A percentile compares a stretch with the other conserved stretches of the same genome.
phyloP scores from a whole-genome alignment of 2,888 invertebrate species.

The Odontocolon sp. region DNA sequence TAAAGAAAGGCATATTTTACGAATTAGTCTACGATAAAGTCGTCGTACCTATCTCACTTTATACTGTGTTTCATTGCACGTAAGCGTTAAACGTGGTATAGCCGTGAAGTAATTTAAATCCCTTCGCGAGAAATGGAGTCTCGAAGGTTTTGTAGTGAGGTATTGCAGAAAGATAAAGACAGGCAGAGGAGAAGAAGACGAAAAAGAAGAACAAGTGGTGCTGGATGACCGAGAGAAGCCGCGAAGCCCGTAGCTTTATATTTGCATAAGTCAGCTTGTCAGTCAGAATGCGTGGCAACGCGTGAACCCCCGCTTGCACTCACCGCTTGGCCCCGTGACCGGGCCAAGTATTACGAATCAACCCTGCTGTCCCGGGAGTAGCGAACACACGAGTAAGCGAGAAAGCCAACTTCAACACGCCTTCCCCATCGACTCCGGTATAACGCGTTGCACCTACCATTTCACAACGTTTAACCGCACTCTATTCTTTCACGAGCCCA shows the following conservation, averaged over 20 bases:
- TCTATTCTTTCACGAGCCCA: conserved; percentile 19
- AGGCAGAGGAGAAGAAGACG: conserved; percentile 10
- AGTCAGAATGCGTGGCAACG: conserved; percentile 79
- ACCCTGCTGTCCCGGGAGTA: conserved; percentile 62
- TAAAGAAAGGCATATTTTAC: background rate
- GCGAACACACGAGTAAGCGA: conserved; percentile 39
- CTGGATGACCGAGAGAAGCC: conserved; percentile 25
- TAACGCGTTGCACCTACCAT: conserved; percentile 32
- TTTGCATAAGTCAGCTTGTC: conserved; percentile 81
- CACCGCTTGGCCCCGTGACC: conserved; percentile 53
- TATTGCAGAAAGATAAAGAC: conserved; percentile 15
- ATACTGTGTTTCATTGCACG: conserved; percentile 57
- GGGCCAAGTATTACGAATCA: conserved; percentile 59
- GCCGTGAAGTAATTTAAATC: conserved; percentile 75
- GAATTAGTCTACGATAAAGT: conserved; percentile 61
- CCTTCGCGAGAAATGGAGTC: conserved; percentile 72
- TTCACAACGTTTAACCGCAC: conserved; percentile 40
- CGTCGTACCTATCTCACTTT: conserved; percentile 53
- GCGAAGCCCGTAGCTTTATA: conserved; percentile 35
- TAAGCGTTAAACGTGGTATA: conserved; percentile 72
- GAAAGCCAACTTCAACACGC: conserved; percentile 47
- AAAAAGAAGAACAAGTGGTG: conserved; percentile 27
- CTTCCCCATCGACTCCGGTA: conserved; percentile 25
- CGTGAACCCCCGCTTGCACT: conserved; percentile 74
- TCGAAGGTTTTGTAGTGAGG: conserved; percentile 59